Base-by-base conservation (phyloP, 2,888 invertebrate genomes). In the Ophonus ardosiacus region DNA sequence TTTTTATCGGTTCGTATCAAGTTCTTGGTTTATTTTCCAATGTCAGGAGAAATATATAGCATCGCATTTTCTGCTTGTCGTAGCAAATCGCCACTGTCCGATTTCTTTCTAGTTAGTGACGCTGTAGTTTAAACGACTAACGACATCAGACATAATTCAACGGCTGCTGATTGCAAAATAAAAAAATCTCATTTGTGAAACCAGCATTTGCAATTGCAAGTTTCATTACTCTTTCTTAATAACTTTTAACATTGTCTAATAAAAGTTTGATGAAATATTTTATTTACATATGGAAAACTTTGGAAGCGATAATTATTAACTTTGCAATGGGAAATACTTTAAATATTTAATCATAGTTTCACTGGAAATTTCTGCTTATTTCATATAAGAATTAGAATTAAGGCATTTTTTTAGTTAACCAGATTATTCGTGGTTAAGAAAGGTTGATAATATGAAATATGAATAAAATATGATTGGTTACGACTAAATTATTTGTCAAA, bases 51-150 rank as follows among this genome's bases (percentile, higher is more conserved):
- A 80, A 80, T 80, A 80, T 61, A 80, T 80, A 40, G 80, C 80
- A 61, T 80, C 80, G 61, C 80, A 80, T 61, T 80, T 80, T 80
- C 80, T 61, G 80, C 80, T 80, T 80, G 80, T 40, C 40, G 43
- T 61, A 80, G 61, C 80, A 80, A 80, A 80, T 80, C 61, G 80
- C 18, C 61, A 80, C 78, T 78, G 78, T 78, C 78, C 57, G 78
- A 78, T 78, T 78, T 78, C 78, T 78, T 78, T 57, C 78, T 78
- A 78, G 56, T 78, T 78, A 78, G 71, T 43, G 43, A 40, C 43
- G 43, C 71, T 40, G 18, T 74, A 74, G 40, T 68, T 68, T 68
- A 31, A 68, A 68, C 13, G 31, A 38, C 68, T 43, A 74, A 40
- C 71, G 71, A 74, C 71, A 43, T 74, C 6, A 18, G 71, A 74